Base-by-base conservation (phyloP, 2,113 vertebrate genomes). In the Myocastor coypus region DNA sequence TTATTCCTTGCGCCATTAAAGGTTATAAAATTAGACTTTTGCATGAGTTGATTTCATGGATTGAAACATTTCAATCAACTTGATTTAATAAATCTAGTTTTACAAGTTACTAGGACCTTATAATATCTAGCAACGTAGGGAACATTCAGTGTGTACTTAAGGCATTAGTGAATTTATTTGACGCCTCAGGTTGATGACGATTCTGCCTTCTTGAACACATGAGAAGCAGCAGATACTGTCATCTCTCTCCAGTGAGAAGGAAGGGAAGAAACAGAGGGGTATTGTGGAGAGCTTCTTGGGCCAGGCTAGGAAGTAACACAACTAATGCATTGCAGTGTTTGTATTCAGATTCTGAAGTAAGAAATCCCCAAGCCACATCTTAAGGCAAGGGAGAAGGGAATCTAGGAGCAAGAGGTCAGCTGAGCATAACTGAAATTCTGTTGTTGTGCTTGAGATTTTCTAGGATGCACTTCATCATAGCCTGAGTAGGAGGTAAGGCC, bases 61-160 rank as follows among this genome's bases (percentile, higher is more conserved):
- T 73, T 89, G 68, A 89, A 94, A 32, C 59, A 83, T 61, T 94
- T 91, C 57, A 50, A 90, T 73, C 7, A 84, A 68, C 83, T 80
- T 80, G 55, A 75, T 96, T 94, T 46, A 55, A 66, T 46, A 83
- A 61, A 59, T 55, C 19, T 10, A 71, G 7, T 52, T 86, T 94
- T 59, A 22, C 59, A 86, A 78, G 57, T 83, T 84, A n/a, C n/a
- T 88, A 90, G 42, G 83, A 71, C 1, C 34, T 28, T 52, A 19
- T 63, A 61, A 3, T 66, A 7, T 16, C 9, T 94, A 85, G 50
- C 22, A 32, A 66, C 9, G 19, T 30, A 28, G 40, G 77, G 42
- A 57, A 14, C 11, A 68, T 28, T 69, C 66, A 28, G 0, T 46
- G 20, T 52, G 3, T 61, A 64, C 30, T 71, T 93, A 26, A 52